Evolutionary conservation across 2,113 vertebrate genomes (phyloP).

Genomic region (Polypterus bichir): DNA sequence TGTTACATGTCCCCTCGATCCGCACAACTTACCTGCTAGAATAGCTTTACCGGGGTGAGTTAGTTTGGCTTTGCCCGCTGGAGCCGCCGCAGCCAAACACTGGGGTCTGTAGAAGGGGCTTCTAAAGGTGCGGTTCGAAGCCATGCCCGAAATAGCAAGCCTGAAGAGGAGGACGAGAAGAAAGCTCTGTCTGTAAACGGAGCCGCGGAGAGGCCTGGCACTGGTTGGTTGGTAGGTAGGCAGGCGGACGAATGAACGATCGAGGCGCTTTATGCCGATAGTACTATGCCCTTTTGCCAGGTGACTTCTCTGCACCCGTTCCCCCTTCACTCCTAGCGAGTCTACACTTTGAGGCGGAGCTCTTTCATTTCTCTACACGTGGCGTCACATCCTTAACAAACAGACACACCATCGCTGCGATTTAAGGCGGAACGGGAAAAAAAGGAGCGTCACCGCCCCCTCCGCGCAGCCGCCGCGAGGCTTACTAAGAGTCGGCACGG

Average conservation of each 20-base stretch:
- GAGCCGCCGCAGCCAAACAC: conserved; percentile 51
- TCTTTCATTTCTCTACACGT: neutral
- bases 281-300: no score
- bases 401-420: conserved; percentile 1
- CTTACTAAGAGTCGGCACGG: no score
- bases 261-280: no score
- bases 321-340: no score
- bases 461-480: neutral
- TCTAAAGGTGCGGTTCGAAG: conserved; percentile 22
- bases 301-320: no score
- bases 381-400: conserved; percentile 33
- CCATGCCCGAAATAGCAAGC: conserved; percentile 12
- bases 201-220: neutral
- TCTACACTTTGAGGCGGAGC: neutral
- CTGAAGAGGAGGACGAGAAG: neutral
- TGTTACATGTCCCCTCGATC: no score
- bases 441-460: neutral
- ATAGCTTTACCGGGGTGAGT: conserved; percentile 77
- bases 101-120: conserved; percentile 32
- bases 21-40: conserved; percentile 56
- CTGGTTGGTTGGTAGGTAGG: neutral
- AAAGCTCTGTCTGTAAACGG: neutral
- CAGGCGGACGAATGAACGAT: no score
- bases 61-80: conserved; percentile 56
- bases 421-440: conserved; percentile 36